Conservation (phyloP, 2,797 vertebrate genomes). For the Parauchenoglanis ngamensis region DNA sequence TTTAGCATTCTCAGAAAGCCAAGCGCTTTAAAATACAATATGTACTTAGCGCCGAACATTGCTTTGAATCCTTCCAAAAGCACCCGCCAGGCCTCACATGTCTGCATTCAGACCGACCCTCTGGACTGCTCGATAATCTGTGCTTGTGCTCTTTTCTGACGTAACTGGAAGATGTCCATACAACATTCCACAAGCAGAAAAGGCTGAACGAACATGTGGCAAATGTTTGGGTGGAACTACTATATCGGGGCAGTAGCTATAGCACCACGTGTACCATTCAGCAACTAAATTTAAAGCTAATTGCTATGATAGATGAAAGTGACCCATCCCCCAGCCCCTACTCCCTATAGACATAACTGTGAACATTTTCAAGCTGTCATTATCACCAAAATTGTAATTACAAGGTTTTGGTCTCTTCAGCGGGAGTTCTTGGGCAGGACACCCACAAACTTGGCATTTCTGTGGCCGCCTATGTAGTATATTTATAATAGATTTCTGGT, state of each 20-base stretch:
- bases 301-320: constrained; percentile 82
- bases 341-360: constrained; percentile 75
- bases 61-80: constrained; percentile 60
- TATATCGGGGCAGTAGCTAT: constrained; percentile 67
- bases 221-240: constrained; percentile 75
- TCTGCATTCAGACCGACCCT: constrained; percentile 62
- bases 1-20: constrained; percentile 65
- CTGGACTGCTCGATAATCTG: constrained; percentile 51
- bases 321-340: constrained; percentile 49
- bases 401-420: constrained; percentile 79
- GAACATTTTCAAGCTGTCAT: constrained; percentile 77
- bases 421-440: constrained; percentile 78
- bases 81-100: constrained; percentile 60
- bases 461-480: constrained; percentile 75
- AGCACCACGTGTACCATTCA: background rate
- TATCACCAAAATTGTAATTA: constrained; percentile 85
- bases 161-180: constrained; percentile 61
- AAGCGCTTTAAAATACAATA: constrained; percentile 71
- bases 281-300: constrained; percentile 86
- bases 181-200: constrained; percentile 66
- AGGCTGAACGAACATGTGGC: constrained; percentile 61
- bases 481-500: constrained; percentile 66
- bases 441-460: constrained; percentile 82
- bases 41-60: constrained; percentile 69
- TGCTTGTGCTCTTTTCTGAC: constrained; percentile 53